These are phyloP conservation scores for Lithophane semibrunnea DNA, from an alignment of 2,888 invertebrate species.

Conservation along the genomic window DNA sequence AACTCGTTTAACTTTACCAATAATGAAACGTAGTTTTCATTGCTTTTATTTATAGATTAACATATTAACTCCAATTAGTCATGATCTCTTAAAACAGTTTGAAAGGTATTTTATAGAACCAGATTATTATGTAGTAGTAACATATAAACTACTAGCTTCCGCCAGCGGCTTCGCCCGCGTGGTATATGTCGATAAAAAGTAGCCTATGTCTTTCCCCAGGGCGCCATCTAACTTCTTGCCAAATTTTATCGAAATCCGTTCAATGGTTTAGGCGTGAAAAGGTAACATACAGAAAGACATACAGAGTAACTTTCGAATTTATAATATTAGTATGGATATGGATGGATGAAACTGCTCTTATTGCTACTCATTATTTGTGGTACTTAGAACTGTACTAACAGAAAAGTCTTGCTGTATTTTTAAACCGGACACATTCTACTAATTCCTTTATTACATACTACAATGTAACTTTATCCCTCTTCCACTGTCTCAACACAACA, in stretches of 20 bases:
- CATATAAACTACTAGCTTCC: too few relatives aligned
- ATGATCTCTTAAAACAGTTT: not conserved
- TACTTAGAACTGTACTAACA: not conserved
- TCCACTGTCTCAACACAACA: not conserved
- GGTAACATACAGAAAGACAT: too few relatives aligned
- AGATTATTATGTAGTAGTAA: not conserved
- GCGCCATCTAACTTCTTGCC: too few relatives aligned
- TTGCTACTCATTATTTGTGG: too few relatives aligned
- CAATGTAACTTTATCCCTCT: not conserved
- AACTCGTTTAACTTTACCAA: constrained; percentile 14
- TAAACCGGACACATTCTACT: not conserved
- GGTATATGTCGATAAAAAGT: too few relatives aligned
- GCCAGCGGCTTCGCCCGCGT: too few relatives aligned
- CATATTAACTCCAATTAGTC: not conserved
- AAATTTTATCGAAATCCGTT: too few relatives aligned
- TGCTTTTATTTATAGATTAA: not conserved
- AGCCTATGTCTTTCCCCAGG: too few relatives aligned
- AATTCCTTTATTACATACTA: not conserved
- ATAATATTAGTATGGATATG: too few relatives aligned
- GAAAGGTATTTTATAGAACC: not conserved
- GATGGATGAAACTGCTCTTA: too few relatives aligned
- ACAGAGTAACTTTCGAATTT: too few relatives aligned
- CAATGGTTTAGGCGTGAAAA: too few relatives aligned
- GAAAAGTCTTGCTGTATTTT: not conserved
- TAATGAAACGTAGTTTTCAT: not conserved